phyloP scores from a whole-genome alignment of 1,140 invertebrate species.

The Lasioglossum baleicum region DNA sequence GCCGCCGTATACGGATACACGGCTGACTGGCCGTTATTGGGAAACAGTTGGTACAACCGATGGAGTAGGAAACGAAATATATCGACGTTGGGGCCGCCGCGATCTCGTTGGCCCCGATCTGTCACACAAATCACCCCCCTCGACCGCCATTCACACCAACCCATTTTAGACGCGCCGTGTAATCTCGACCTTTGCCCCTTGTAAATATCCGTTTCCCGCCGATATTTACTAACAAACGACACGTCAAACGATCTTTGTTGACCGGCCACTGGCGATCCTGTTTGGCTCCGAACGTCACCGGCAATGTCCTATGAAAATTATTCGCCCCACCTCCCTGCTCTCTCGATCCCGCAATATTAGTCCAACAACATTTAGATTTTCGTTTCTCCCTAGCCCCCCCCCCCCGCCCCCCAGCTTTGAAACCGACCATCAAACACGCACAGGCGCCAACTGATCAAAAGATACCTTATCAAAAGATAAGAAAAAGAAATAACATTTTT shows the following conservation, averaged over 20 bases:
- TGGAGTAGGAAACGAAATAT: slow-evolving; percentile 51
- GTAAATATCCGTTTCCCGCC: slow-evolving; percentile 30
- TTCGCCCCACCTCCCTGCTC: too few species aligned
- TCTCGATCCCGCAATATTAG: too few species aligned
- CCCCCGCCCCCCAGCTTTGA: too few species aligned
- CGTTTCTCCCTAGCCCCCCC: too few species aligned
- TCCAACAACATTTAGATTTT: too few species aligned
- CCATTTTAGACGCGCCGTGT: slow-evolving; percentile 1
- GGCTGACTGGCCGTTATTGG: slow-evolving; percentile 44
- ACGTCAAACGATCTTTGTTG: slow-evolving; percentile 19
- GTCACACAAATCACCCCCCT: slow-evolving; percentile 53
- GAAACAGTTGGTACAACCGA: slow-evolving; percentile 48
- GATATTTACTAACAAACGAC: slow-evolving; percentile 18
- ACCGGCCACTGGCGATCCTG: neutral
- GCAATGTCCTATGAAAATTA: too few species aligned
- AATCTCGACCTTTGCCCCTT: slow-evolving; percentile 29
- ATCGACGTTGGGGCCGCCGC: slow-evolving; percentile 26
- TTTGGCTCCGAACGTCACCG: neutral
- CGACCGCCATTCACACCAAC: neutral
- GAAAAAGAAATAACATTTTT: too few species aligned
- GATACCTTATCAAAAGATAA: too few species aligned
- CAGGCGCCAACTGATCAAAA: too few species aligned
- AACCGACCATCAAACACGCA: too few species aligned
- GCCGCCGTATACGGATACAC: neutral
- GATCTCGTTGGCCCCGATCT: slow-evolving; percentile 51